These are phyloP conservation scores for Netelia virgata DNA, from an alignment of 2,888 invertebrate genomes.

Conservation along the genomic window DNA sequence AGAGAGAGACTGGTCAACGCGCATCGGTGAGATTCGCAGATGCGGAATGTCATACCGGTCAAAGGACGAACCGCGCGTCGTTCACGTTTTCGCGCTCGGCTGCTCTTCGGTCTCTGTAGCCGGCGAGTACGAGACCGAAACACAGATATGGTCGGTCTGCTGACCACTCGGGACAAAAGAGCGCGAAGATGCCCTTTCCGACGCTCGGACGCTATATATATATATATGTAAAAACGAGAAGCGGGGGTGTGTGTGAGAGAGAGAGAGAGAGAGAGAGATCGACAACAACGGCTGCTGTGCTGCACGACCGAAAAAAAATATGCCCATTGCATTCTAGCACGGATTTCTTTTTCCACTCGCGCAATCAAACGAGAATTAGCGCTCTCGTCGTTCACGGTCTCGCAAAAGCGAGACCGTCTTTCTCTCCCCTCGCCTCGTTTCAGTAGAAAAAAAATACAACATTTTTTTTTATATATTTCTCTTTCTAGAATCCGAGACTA, in stretches of 20 bases:
- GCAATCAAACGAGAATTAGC: constrained; percentile 68
- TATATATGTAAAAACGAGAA: not conserved
- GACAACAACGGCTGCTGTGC: constrained; percentile 18
- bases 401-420: constrained; percentile 48
- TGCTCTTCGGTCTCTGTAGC: constrained; percentile 42
- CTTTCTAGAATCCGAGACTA: constrained; percentile 12
- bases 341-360: constrained; percentile 42
- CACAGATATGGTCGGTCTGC: constrained; percentile 22
- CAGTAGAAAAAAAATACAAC: not conserved
- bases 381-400: constrained; percentile 50
- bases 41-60: constrained; percentile 67
- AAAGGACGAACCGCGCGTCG: constrained; percentile 59
- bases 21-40: constrained; percentile 65
- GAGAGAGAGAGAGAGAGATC: not conserved
- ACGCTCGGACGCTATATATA: not conserved
- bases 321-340: constrained; percentile 43
- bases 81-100: constrained; percentile 62
- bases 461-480: constrained; percentile 14
- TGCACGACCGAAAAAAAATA: constrained; percentile 28
- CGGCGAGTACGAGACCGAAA: constrained; percentile 59
- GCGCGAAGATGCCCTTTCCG: constrained; percentile 64
- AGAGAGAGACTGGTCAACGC: constrained; percentile 33
- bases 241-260: not conserved
- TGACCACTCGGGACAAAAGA: constrained; percentile 65
- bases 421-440: constrained; percentile 25